These are phyloP conservation scores for Eustalomyia histrio DNA, from an alignment of 2,888 invertebrate genomes.

Conservation along the genomic window DNA sequence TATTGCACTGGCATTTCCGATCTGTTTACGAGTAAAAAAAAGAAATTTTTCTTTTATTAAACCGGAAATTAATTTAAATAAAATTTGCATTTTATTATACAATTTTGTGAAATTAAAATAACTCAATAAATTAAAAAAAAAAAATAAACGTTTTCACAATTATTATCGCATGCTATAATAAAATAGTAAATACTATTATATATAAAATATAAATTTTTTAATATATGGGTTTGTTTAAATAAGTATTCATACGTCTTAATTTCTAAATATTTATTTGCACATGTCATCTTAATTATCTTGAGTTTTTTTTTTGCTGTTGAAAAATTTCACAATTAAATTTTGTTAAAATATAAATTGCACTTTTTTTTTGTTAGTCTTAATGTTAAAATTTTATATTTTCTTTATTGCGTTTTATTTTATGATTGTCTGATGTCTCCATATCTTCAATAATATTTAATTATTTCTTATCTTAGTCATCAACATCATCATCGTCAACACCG, in stretches of 20 bases:
- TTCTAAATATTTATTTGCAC: neutral
- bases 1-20: slow-evolving; percentile 47
- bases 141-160: neutral
- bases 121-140: neutral
- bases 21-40: neutral
- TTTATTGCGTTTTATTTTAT: slow-evolving; percentile 26
- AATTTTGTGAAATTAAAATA: neutral
- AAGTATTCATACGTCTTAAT: no score
- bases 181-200: no score
- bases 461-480: slow-evolving; percentile 25
- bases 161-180: neutral
- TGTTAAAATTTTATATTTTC: slow-evolving; percentile 33
- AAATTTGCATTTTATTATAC: no score
- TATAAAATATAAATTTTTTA: neutral
- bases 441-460: slow-evolving; percentile 38
- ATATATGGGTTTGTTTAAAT: neutral
- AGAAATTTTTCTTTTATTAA: neutral
- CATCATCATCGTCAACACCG: slow-evolving; percentile 11
- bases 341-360: slow-evolving; percentile 8
- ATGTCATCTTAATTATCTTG: neutral
- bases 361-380: slow-evolving; percentile 9
- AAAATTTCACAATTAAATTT: neutral
- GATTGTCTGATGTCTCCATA: slow-evolving; percentile 19
- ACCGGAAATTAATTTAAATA: neutral
- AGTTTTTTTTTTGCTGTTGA: neutral